A percentile compares a stretch with the other conserved stretches of the same genome.
phyloP scores from a whole-genome alignment of 2,888 invertebrate genomes.

The Ormyrus nitidulus region DNA sequence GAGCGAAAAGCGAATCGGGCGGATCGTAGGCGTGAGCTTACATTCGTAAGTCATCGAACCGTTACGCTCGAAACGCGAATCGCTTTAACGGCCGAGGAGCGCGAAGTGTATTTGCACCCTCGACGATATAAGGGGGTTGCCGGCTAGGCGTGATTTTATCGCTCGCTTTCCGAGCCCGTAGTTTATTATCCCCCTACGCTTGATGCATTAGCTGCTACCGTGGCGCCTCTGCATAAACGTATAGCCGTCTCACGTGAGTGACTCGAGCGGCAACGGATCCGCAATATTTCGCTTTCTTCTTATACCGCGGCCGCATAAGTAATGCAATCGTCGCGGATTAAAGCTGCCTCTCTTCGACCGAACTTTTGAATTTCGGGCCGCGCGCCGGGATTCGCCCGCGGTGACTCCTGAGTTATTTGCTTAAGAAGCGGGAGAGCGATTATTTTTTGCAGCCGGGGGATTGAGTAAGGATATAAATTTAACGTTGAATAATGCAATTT shows the following conservation, averaged over 20 bases:
- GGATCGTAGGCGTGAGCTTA: not conserved
- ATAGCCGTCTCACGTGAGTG: no score
- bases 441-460: no score
- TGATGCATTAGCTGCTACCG: constrained; percentile 25
- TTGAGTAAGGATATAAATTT: not conserved
- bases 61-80: constrained; percentile 10
- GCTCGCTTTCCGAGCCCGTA: not conserved
- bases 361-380: constrained; percentile 22
- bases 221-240: no score
- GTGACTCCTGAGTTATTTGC: not conserved
- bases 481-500: not conserved
- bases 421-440: not conserved
- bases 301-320: not conserved
- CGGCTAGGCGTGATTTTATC: constrained; percentile 6
- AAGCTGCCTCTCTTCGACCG: not conserved
- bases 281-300: no score
- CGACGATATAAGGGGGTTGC: not conserved
- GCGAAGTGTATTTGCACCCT: not conserved
- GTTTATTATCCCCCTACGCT: constrained; percentile 30
- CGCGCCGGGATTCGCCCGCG: not conserved
- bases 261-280: no score
- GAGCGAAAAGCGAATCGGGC: no score
- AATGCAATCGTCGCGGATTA: constrained; percentile 14
- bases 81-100: not conserved
- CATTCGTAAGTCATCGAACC: constrained; percentile 31